phyloP scores from a whole-genome alignment of 2,113 vertebrate genomes.

The Synchiropus splendidus region DNA sequence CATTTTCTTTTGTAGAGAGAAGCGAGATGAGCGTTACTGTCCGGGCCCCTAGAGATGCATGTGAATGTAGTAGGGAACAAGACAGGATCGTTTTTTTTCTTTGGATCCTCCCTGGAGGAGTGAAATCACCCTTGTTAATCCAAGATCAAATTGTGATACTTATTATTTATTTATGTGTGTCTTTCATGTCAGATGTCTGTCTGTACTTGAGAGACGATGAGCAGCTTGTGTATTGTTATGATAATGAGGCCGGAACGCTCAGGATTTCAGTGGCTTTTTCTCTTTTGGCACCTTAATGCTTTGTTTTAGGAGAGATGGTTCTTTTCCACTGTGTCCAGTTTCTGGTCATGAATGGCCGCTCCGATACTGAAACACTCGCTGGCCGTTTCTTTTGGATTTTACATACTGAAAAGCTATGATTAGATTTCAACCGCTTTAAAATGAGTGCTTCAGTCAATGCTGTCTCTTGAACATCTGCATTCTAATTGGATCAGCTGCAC shows the following conservation, averaged over 20 bases:
- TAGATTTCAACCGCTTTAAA: too few relatives aligned
- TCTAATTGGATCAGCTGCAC: too few relatives aligned
- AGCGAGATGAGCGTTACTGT: slow-evolving; percentile 4
- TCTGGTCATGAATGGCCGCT: too few relatives aligned
- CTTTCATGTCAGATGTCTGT: slow-evolving; percentile 15
- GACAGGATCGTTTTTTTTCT: slow-evolving; percentile 10
- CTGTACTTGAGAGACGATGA: slow-evolving; percentile 2
- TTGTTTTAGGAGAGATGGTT: too few relatives aligned
- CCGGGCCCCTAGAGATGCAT: slow-evolving; percentile 21
- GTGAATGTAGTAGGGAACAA: slow-evolving; percentile 37
- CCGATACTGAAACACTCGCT: too few relatives aligned
- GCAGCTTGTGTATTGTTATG: slow-evolving; percentile 46
- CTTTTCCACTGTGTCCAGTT: too few relatives aligned
- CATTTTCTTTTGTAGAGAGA: neutral
- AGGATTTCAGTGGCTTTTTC: slow-evolving; percentile 3
- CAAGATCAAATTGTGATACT: slow-evolving; percentile 33
- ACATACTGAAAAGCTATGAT: too few relatives aligned
- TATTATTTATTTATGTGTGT: slow-evolving; percentile 47
- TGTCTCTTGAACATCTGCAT: too few relatives aligned
- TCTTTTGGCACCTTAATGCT: too few relatives aligned
- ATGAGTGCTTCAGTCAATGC: too few relatives aligned
- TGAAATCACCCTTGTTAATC: slow-evolving; percentile 32
- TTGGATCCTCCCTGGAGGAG: slow-evolving; percentile 7
- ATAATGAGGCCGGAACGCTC: slow-evolving; percentile 40
- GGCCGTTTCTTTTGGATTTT: too few relatives aligned